Conservation (phyloP, 2,888 invertebrate species). For the Zeuzera pyrina region DNA sequence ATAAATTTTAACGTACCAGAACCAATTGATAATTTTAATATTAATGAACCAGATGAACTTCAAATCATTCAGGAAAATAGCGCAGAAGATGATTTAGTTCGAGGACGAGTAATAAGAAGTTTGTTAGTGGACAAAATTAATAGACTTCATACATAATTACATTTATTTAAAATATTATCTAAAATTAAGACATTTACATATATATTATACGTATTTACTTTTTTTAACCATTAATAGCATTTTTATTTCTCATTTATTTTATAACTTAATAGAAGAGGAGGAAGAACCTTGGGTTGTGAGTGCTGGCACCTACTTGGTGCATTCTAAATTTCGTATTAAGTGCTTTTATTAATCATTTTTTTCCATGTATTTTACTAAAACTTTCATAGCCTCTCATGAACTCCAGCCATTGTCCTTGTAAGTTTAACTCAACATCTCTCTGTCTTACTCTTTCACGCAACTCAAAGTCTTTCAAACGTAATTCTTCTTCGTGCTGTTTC, state of each 20-base stretch:
- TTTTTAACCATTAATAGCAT: too few relatives aligned
- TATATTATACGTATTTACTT: neutral
- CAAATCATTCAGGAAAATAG: neutral
- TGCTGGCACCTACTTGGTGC: too few relatives aligned
- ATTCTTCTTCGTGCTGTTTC: too few relatives aligned
- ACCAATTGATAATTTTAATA: neutral
- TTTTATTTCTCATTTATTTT: too few relatives aligned
- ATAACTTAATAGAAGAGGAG: too few relatives aligned
- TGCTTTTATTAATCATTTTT: neutral
- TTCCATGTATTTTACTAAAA: neutral
- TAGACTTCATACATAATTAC: conserved; percentile 2
- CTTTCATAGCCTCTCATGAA: neutral
- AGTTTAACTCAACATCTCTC: conserved; percentile 1
- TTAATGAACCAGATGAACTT: neutral
- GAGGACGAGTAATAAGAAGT: neutral
- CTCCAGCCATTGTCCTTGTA: neutral
- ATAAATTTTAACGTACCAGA: conserved; percentile 8
- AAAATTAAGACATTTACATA: neutral
- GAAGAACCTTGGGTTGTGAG: too few relatives aligned
- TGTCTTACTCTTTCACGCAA: conserved; percentile 2
- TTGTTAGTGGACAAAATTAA: conserved; percentile 2
- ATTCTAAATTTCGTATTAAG: too few relatives aligned
- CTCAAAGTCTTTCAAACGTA: neutral
- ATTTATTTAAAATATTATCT: neutral
- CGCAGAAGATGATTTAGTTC: neutral